Conservation (phyloP, 2,113 vertebrate genomes). For the Otolemur garnettii region DNA sequence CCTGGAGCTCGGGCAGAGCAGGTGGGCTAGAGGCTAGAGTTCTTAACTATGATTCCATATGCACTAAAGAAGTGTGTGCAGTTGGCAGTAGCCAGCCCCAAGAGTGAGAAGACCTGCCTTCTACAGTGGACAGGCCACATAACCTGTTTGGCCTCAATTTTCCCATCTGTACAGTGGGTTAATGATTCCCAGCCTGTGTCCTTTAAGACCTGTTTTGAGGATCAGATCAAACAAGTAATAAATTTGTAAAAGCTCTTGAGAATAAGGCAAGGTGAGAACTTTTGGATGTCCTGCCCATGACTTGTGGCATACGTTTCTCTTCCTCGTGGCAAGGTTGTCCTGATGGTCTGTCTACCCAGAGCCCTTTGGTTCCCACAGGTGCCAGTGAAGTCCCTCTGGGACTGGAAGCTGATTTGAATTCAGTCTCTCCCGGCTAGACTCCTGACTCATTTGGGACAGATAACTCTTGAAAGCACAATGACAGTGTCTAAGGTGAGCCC, state of each 20-base stretch:
- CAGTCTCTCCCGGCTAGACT: not conserved
- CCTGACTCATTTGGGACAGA: too few species aligned
- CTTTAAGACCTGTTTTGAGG: not conserved
- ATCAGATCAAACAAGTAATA: too few species aligned
- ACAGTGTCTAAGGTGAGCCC: not conserved
- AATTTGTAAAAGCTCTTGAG: not conserved
- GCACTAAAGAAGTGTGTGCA: not conserved
- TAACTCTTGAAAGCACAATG: not conserved
- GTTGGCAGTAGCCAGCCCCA: fast-evolving
- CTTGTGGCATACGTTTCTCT: not conserved
- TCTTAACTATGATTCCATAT: too few species aligned
- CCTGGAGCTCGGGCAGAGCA: not conserved
- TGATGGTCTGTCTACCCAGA: not conserved
- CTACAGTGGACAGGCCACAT: not conserved
- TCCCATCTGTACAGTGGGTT: not conserved
- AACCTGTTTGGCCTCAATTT: not conserved
- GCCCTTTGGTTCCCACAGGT: not conserved
- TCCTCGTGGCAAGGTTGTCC: not conserved
- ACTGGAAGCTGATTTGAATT: not conserved
- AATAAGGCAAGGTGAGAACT: not conserved
- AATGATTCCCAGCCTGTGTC: fast-evolving
- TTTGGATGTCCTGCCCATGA: fast-evolving
- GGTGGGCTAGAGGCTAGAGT: not conserved
- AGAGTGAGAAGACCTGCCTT: not conserved
- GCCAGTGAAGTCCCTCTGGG: not conserved